These are phyloP conservation scores for Cephus pygmeus DNA, from an alignment of 2,888 invertebrate genomes.

Conservation along the genomic window DNA sequence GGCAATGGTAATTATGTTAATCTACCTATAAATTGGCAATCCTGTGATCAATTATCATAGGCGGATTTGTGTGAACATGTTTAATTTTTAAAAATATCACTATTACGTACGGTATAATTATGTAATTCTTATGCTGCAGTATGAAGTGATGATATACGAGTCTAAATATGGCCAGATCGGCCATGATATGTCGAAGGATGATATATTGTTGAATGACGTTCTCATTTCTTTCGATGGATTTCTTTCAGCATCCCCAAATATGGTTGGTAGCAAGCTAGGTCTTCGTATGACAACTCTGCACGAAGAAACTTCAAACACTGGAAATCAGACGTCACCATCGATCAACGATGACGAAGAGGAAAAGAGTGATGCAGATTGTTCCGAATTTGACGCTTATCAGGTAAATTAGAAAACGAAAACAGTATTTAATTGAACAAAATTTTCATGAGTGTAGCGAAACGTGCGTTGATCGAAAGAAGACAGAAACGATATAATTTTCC, in stretches of 20 bases:
- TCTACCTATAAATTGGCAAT: no score
- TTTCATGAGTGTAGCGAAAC: background rate
- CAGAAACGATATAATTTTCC: background rate
- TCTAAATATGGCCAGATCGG: constrained; percentile 39
- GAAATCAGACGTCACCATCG: constrained; percentile 54
- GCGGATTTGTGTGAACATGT: no score
- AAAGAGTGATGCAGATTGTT: constrained; percentile 60
- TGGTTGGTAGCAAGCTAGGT: constrained; percentile 80
- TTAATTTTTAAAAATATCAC: no score
- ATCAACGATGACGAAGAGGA: constrained; percentile 58
- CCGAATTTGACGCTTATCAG: constrained; percentile 60
- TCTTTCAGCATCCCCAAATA: constrained; percentile 81
- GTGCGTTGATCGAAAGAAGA: background rate
- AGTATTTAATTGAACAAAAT: constrained; percentile 20
- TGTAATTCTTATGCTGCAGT: background rate
- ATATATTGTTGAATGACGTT: background rate
- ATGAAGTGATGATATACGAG: background rate
- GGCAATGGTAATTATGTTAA: no score
- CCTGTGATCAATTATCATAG: no score
- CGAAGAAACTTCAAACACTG: constrained; percentile 74
- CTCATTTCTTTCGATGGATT: background rate
- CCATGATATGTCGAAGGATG: constrained; percentile 30
- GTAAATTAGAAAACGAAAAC: constrained; percentile 32
- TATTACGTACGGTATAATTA: background rate
- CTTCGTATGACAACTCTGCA: constrained; percentile 92